These are phyloP conservation scores for Cosmorhoe ocellata DNA, from an alignment of 2,888 invertebrate species.

Conservation along the genomic window DNA sequence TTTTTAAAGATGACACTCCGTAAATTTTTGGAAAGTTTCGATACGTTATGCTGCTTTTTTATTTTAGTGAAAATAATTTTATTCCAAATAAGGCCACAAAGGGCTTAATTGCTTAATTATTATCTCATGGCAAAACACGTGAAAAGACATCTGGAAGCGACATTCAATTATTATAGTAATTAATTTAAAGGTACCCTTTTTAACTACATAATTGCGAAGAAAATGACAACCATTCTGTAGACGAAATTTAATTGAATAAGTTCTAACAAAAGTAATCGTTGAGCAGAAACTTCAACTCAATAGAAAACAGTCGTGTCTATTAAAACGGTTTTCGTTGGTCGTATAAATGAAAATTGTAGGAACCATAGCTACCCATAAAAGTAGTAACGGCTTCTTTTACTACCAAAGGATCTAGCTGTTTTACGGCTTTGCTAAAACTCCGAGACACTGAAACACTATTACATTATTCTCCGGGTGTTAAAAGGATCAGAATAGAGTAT, in stretches of 20 bases:
- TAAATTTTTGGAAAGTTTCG: no score
- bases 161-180: no score
- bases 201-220: background rate
- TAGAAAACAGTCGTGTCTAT: background rate
- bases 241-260: background rate
- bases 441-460: conserved; percentile 1
- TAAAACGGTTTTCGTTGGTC: background rate
- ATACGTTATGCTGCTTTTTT: no score
- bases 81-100: no score
- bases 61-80: no score
- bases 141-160: no score
- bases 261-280: conserved; percentile 1
- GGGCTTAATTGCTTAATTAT: no score
- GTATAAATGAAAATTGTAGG: conserved; percentile 13
- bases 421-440: conserved; percentile 4
- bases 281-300: background rate
- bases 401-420: conserved; percentile 3
- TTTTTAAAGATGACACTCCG: no score
- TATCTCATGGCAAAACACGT: background rate
- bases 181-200: no score
- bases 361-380: conserved; percentile 11
- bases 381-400: conserved; percentile 13
- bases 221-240: background rate
- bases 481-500: background rate
- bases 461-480: background rate